A percentile compares a stretch with the other conserved stretches of the same genome.
These are phyloP conservation scores for Actinia tenebrosa DNA, from an alignment of 64 coral and sea anemone species.

Conservation along the genomic window DNA sequence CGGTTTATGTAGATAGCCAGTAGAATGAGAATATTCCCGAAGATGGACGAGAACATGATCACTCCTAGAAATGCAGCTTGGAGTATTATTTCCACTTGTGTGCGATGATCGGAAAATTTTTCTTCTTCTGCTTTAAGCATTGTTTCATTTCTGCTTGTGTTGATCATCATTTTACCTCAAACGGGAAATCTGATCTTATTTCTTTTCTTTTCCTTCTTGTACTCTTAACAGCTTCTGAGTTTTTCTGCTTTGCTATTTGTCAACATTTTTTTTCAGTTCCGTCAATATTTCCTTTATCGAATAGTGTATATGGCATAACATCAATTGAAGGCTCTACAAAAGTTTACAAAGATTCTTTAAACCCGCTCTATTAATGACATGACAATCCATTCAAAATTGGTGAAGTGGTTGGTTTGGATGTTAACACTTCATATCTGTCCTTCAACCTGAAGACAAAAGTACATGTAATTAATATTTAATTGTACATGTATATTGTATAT, in stretches of 20 bases:
- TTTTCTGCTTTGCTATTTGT: neutral
- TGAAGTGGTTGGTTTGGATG: neutral
- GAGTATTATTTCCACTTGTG: neutral
- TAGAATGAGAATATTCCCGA: constrained; percentile 78
- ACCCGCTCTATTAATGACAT: neutral
- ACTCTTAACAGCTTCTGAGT: too few relatives aligned
- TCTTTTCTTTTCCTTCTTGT: too few relatives aligned
- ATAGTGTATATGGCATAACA: neutral
- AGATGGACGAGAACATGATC: constrained; percentile 66
- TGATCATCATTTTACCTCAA: too few relatives aligned
- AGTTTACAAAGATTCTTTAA: neutral
- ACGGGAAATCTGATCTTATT: too few relatives aligned
- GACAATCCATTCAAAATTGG: neutral
- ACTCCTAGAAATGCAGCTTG: constrained; percentile 55
- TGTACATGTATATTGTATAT: too few relatives aligned
- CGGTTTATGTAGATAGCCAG: constrained; percentile 62
- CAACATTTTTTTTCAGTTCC: neutral
- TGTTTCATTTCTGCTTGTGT: neutral
- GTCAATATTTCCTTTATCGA: too few relatives aligned
- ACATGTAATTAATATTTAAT: neutral
- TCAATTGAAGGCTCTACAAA: neutral
- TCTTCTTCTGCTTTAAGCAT: neutral
- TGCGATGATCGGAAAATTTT: neutral
- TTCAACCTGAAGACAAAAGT: neutral
- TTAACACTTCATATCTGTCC: neutral